Evolutionary conservation across 2,113 vertebrate genomes (phyloP).

Genomic region (Eulacestoma nigropectus): DNA sequence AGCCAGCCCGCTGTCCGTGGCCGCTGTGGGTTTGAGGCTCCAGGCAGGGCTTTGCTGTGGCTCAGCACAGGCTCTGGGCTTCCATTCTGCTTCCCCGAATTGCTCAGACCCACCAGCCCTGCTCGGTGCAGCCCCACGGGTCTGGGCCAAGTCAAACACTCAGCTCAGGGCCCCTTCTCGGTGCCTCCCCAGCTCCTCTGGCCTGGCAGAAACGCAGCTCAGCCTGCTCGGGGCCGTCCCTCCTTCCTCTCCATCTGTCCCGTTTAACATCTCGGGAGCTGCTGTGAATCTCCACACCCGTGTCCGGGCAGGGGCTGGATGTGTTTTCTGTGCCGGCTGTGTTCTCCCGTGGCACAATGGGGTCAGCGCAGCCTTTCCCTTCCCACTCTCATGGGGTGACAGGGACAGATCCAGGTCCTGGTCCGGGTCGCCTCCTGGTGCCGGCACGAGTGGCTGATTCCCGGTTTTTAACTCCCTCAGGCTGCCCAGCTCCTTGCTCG

Average conservation of each 20-base stretch:
- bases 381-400: fast-evolving
- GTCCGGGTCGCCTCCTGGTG: neutral
- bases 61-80: neutral
- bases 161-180: neutral
- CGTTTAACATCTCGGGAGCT: fast-evolving
- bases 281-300: fast-evolving
- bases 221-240: neutral
- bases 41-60: neutral
- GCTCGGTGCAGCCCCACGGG: neutral
- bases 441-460: neutral
- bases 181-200: neutral
- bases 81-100: neutral
- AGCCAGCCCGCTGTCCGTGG: fast-evolving
- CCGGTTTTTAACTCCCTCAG: fast-evolving
- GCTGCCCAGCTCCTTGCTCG: neutral
- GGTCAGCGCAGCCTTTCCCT: neutral
- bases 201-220: neutral
- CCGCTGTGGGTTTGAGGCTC: neutral
- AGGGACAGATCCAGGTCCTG: neutral
- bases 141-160: fast-evolving
- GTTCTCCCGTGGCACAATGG: neutral
- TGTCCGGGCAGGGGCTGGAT: neutral
- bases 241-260: fast-evolving
- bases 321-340: fast-evolving
- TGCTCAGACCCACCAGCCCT: fast-evolving